Evolutionary conservation across 1,140 invertebrate genomes (phyloP).

Genomic region (Halictus rubicundus): DNA sequence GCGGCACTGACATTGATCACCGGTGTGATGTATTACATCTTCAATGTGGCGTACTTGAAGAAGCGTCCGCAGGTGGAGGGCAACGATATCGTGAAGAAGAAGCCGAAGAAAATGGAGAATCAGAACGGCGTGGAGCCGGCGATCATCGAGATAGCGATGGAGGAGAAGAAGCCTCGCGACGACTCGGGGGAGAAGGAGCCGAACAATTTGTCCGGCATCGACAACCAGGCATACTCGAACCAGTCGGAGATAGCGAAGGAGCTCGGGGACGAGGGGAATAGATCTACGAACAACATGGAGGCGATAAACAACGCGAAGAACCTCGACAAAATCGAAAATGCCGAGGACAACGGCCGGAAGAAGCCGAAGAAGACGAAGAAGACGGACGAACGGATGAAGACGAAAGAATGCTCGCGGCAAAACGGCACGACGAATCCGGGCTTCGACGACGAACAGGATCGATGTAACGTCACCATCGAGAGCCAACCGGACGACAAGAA

Average conservation of each 20-base stretch:
- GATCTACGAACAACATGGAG: constrained; percentile 48
- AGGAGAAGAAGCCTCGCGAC: constrained; percentile 26
- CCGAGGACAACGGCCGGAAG: constrained; percentile 45
- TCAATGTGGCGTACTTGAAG: constrained; percentile 85
- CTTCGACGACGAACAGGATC: constrained; percentile 71
- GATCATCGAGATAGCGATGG: constrained; percentile 34
- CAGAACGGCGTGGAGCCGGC: constrained; percentile 53
- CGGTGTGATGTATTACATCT: constrained; percentile 86
- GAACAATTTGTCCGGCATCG: constrained; percentile 22
- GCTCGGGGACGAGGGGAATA: constrained; percentile 4
- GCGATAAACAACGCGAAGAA: constrained; percentile 67
- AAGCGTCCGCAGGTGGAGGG: constrained; percentile 79
- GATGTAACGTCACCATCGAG: constrained; percentile 61
- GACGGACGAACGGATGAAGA: constrained; percentile 56
- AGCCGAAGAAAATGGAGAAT: constrained; percentile 71
- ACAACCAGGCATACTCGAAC: constrained; percentile 29
- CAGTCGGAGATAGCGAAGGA: not conserved
- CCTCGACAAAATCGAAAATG: constrained; percentile 73
- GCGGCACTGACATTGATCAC: constrained; percentile 83
- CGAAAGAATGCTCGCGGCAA: constrained; percentile 50
- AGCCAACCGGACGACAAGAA: constrained; percentile 44
- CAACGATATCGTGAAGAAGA: constrained; percentile 82
- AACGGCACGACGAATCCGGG: constrained; percentile 80
- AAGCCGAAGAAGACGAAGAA: constrained; percentile 68
- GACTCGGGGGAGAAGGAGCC: constrained; percentile 34